These are phyloP conservation scores for Tetragnatha montana DNA, from an alignment of 2,888 invertebrate genomes.

Conservation along the genomic window DNA sequence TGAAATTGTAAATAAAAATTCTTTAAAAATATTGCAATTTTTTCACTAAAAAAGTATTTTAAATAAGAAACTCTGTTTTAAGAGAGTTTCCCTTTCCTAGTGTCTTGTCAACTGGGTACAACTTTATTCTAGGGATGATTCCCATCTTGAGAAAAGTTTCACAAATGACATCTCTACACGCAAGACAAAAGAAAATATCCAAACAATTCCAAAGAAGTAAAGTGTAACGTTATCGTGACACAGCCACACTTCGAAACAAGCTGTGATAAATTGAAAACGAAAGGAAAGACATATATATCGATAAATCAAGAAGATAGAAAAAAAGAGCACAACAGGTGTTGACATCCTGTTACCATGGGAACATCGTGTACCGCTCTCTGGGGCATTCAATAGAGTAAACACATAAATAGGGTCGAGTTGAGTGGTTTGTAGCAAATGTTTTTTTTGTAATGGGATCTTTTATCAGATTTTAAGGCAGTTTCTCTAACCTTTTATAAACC, in stretches of 20 bases:
- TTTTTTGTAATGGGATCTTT: too few relatives aligned
- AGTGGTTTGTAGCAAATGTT: too few relatives aligned
- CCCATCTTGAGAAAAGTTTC: too few relatives aligned
- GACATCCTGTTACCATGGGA: conserved; percentile 6
- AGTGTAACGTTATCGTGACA: neutral
- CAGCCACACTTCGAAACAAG: neutral
- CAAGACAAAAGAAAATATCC: neutral
- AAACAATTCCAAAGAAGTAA: neutral
- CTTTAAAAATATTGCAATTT: too few relatives aligned
- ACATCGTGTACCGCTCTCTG: conserved; percentile 2
- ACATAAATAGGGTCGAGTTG: neutral
- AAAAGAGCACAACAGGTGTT: conserved; percentile 33
- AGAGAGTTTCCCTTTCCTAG: too few relatives aligned
- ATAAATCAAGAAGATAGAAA: neutral
- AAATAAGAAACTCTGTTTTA: too few relatives aligned
- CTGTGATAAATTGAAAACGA: conserved; percentile 3
- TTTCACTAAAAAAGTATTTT: too few relatives aligned
- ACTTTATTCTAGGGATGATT: too few relatives aligned
- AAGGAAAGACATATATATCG: neutral
- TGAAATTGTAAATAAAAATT: too few relatives aligned
- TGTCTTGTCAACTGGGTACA: too few relatives aligned
- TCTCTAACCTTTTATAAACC: too few relatives aligned
- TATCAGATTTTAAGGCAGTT: too few relatives aligned
- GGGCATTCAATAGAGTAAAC: neutral
- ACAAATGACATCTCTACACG: neutral